Base-by-base conservation (phyloP, 2,888 invertebrate species). In the Bombylius discolor region DNA sequence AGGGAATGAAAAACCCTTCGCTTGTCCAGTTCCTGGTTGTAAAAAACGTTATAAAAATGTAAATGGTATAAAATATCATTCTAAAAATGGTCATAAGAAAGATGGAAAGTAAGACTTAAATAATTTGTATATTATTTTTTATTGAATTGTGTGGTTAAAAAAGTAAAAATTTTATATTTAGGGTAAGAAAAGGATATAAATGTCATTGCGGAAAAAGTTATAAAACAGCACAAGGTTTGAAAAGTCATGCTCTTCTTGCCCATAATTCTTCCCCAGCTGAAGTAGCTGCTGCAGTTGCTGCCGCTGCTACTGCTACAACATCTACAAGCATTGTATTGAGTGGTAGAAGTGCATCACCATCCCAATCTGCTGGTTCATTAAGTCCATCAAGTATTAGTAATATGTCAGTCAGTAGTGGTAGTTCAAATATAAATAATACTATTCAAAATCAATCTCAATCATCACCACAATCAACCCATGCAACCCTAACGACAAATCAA, bases 11-110 rank as follows among this genome's bases (percentile, higher is more conserved):
- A 89, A 88, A 70, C 89, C 89, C 2, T 89, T 87, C 74, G 85
- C 84, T 8, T 91, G 91, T 70, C 88, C 89, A 2, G 85, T 90
- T 58, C 88, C 88, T 52, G 89, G 89, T 50, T 91, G 90, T 75
- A 86, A 87, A 73, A 91, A 91, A 69, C 79, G 87, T 47, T 91
- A 91, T 75, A 90, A 90, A 73, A 91, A 90, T 70, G 84, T 89
- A 56, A 90, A 90, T 72, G 90, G 90, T 56, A 89, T 90, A 67
- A 90, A 89, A 69, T 90, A 91, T 72, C 90, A 91, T 74, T 87
- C 87, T 48, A 87, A 88, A 73, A 88, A 89, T 71, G 88, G 89
- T 9, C 90, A 91, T 72, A 87, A 88, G 74, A 87, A 87, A 71
- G 87, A 88, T 66, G 84, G 84, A 71, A 87, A 84, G 87, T 87